phyloP scores from a whole-genome alignment of 2,888 invertebrate species.

The Papilio protenor region DNA sequence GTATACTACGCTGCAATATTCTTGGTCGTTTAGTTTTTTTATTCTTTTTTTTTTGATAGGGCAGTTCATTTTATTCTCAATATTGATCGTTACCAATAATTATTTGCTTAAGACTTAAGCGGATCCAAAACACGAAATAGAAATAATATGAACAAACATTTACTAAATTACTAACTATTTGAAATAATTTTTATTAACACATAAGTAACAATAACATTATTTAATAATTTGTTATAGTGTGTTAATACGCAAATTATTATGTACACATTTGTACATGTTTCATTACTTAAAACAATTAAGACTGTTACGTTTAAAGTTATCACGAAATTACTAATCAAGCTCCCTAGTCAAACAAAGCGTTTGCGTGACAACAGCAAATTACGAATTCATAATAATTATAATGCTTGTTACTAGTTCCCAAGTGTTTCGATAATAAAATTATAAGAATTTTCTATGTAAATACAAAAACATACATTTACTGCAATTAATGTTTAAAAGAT shows the following conservation, averaged over 20 bases:
- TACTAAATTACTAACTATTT: neutral
- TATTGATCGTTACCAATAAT: neutral
- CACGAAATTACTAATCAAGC: conserved; percentile 65
- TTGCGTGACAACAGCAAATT: conserved; percentile 67
- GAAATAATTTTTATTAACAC: neutral
- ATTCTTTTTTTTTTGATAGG: neutral
- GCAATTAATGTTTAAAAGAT: neutral
- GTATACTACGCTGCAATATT: conserved; percentile 50
- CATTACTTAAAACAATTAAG: conserved; percentile 61
- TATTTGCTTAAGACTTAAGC: neutral
- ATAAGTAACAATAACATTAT: neutral
- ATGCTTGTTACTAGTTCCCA: conserved; percentile 53
- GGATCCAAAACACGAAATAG: neutral
- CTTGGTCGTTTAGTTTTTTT: conserved; percentile 60
- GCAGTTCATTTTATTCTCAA: neutral
- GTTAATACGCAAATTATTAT: conserved; percentile 52
- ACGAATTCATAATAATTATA: conserved; percentile 60
- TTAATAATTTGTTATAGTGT: conserved; percentile 9
- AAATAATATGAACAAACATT: neutral
- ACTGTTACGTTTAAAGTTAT: conserved; percentile 57
- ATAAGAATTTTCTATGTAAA: conserved; percentile 1
- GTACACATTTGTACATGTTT: conserved; percentile 61
- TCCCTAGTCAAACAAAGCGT: conserved; percentile 57
- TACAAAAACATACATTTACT: neutral
- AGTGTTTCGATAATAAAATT: conserved; percentile 41